Conservation (phyloP, 92 coral and sea anemone species). For the Nematostella vectensis region DNA sequence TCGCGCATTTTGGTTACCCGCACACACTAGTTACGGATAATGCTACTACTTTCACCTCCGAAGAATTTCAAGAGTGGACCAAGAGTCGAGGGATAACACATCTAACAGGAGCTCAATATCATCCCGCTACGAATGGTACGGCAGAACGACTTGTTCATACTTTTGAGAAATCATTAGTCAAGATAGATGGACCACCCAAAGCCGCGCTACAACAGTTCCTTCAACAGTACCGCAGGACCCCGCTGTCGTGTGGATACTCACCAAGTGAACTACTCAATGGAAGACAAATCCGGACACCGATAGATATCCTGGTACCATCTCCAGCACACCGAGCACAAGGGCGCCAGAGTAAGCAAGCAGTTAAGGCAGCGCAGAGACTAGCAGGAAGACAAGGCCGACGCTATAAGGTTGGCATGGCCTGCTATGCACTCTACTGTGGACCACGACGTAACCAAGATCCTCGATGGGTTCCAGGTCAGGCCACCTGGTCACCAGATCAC, state of each 20-base stretch:
- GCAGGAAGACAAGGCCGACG: no score
- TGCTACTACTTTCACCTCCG: conserved; percentile 22
- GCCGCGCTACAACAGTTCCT: no score
- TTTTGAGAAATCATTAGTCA: no score
- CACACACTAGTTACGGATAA: conserved; percentile 28
- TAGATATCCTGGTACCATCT: conserved; percentile 14
- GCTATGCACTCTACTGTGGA: conserved; percentile 32
- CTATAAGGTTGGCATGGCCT: no score
- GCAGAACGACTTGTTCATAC: no score
- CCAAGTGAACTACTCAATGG: conserved; percentile 17
- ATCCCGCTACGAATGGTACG: no score
- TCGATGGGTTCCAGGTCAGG: conserved; percentile 32
- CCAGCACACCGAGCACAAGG: conserved; percentile 22
- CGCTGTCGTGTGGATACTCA: no score
- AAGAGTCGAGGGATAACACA: no score
- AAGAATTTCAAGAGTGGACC: conserved; percentile 22
- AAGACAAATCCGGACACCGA: conserved; percentile 10
- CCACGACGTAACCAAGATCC: conserved; percentile 30
- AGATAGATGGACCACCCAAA: no score
- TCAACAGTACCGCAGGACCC: no score
- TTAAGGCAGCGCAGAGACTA: conserved; percentile 5
- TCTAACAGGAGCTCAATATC: no score
- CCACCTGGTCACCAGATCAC: conserved; percentile 6
- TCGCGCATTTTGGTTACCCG: conserved; percentile 24
- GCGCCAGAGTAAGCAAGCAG: conserved; percentile 11